Evolutionary conservation across 2,797 vertebrate genomes (phyloP), one percentile per base, ranked within the genome.

Genomic region (Cossypha polioptera): DNA sequence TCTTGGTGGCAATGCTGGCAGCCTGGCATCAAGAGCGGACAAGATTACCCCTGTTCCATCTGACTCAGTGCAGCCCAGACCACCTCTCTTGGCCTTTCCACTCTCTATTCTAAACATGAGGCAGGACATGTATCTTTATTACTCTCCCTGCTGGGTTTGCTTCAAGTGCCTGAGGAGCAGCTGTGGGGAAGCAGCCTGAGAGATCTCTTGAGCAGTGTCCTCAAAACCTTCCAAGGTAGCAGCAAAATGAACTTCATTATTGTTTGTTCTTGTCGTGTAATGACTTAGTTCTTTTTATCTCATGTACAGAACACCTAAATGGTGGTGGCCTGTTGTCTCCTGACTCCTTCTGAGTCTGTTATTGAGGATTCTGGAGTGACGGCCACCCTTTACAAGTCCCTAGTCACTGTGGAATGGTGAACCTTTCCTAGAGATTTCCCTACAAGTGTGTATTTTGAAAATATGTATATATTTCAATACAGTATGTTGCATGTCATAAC

Each of bases 51-150:
- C 6, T 11, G 7, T 22, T 71, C 31, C 3, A 1, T 40, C n/a
- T 2, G 16, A 26, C 16, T 9, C 10, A 16, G 8, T 0, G 33
- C 59, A 63, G 55, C 33, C 26, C 69, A 50, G 14, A 10, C 13
- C 1, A 1, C 4, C 1, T 3, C 38, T 5, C 0, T 1, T n/a
- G 47, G 42, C 16, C n/a, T 43, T 12, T 57, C 36, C 1, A 0
- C 42, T 35, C 31, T 50, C 31, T 5, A 1, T 5, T 86, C 12
- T 50, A 45, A 77, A 57, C 8, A 4, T 0, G 3, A 72, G 67
- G 51, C 31, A 77, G 28, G 9, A 55, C 13, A 2, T 10, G 5
- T 61, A 42, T 59, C 36, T 55, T 25, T 26, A 21, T 58, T 35
- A 26, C 11, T 66, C 21, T 58, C 25, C 38, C 10, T 25, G 29